Conservation (phyloP, 2,888 invertebrate genomes). For the Scotopteryx bipunctaria region DNA sequence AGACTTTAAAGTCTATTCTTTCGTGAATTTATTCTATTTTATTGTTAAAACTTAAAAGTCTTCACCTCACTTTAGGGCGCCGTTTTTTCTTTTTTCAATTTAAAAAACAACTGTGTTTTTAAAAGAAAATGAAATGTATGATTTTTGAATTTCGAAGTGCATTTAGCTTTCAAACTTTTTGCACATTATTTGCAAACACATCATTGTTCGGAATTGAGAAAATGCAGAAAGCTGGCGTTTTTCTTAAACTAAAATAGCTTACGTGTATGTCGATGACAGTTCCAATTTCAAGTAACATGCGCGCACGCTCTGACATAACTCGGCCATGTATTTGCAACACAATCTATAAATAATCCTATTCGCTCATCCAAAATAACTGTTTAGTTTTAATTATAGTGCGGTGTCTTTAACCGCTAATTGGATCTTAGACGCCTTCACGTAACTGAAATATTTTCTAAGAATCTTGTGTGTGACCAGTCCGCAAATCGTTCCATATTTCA, state of each 20-base stretch:
- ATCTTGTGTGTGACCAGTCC: constrained; percentile 28
- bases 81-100: no score
- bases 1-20: no score
- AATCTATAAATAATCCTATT: constrained; percentile 72
- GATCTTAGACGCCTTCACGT: constrained; percentile 59
- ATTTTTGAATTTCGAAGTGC: no score
- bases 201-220: background rate
- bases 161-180: background rate
- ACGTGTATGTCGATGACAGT: constrained; percentile 39
- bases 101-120: no score
- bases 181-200: background rate
- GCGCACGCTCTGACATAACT: constrained; percentile 73
- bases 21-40: no score
- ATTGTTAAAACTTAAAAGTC: no score
- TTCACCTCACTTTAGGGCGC: no score
- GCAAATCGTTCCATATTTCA: constrained; percentile 35
- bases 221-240: constrained; percentile 18
- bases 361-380: constrained; percentile 69
- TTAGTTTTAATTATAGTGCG: constrained; percentile 70
- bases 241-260: constrained; percentile 23
- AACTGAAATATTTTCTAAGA: constrained; percentile 42
- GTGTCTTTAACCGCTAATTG: constrained; percentile 80
- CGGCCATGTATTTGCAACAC: constrained; percentile 77
- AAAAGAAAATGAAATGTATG: no score
- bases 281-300: constrained; percentile 41